A percentile compares a stretch with the other conserved stretches of the same genome.
These are phyloP conservation scores for Gorsachius magnificus DNA, from an alignment of 2,797 vertebrate genomes.

Conservation along the genomic window DNA sequence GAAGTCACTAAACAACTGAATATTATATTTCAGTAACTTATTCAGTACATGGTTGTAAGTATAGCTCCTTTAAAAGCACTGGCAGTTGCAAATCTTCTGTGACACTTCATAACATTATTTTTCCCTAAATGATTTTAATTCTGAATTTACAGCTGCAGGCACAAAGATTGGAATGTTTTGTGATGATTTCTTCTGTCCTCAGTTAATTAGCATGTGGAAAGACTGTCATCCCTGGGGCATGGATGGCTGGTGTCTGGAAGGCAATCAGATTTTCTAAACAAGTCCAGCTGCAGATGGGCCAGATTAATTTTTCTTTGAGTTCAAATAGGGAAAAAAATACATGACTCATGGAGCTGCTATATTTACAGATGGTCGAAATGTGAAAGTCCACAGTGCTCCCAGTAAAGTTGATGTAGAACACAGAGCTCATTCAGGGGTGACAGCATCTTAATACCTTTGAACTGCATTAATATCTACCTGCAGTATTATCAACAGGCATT, in stretches of 20 bases:
- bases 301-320: slow-evolving; percentile 49
- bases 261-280: slow-evolving; percentile 52
- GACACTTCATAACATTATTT: slow-evolving; percentile 50
- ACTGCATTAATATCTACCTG: neutral
- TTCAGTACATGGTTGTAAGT: neutral
- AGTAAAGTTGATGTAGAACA: neutral
- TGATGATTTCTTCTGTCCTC: slow-evolving; percentile 54
- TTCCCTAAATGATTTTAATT: slow-evolving; percentile 47
- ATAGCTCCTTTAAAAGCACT: neutral
- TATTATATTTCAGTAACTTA: neutral
- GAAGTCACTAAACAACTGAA: neutral
- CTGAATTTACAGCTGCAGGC: slow-evolving; percentile 56
- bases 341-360: slow-evolving; percentile 20
- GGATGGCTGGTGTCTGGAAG: slow-evolving; percentile 38
- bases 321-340: neutral
- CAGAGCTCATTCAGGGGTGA: neutral
- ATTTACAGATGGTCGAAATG: slow-evolving; percentile 40
- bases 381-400: slow-evolving; percentile 10
- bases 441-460: neutral
- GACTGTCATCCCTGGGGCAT: slow-evolving; percentile 19
- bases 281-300: slow-evolving; percentile 52
- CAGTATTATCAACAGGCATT: neutral
- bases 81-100: slow-evolving; percentile 35
- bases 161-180: slow-evolving; percentile 33
- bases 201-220: slow-evolving; percentile 57